Percentiles rank a stretch among this genome's conserved stretches.
Conservation (phyloP, 2,888 invertebrate genomes). For the Drosophila kambysellisi region DNA sequence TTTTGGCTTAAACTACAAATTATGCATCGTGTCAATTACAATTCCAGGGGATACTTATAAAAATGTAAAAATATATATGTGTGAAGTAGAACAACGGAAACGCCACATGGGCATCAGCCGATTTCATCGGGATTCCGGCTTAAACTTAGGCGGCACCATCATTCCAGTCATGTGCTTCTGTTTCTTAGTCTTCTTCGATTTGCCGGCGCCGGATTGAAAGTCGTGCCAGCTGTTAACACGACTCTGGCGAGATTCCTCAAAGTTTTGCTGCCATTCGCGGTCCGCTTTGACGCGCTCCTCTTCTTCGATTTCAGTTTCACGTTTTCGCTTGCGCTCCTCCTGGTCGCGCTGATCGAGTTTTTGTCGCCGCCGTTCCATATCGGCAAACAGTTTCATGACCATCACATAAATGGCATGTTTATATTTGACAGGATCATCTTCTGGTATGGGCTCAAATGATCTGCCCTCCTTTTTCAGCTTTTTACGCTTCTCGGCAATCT, state of each 20-base stretch:
- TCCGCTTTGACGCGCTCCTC: conserved; percentile 95
- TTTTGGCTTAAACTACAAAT: conserved; percentile 64
- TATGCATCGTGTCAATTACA: conserved; percentile 72
- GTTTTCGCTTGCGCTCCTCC: conserved; percentile 96
- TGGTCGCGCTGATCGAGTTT: conserved; percentile 95
- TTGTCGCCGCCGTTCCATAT: conserved; percentile 96
- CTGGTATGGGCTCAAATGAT: conserved; percentile 90
- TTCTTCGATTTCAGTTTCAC: conserved; percentile 96
- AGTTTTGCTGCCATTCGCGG: conserved; percentile 99
- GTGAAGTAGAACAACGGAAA: conserved; percentile 43
- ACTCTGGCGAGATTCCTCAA: conserved; percentile 97
- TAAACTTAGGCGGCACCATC: conserved; percentile 97
- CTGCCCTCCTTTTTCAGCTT: conserved; percentile 97
- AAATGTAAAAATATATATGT: conserved; percentile 73
- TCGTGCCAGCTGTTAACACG: conserved; percentile 97
- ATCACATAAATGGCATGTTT: conserved; percentile 98
- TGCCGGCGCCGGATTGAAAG: conserved; percentile 90
- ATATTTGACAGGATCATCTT: conserved; percentile 93
- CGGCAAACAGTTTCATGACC: conserved; percentile 99
- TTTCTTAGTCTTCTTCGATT: conserved; percentile 90
- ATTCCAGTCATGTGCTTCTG: conserved; percentile 90
- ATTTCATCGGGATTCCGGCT: conserved; percentile 93
- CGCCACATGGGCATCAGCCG: conserved; percentile 16
- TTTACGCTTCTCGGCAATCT: conserved; percentile 97
- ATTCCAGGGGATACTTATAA: conserved; percentile 73